Evolutionary conservation across 2,888 invertebrate species (phyloP), one percentile per base, ranked within the genome.

Genomic region (Minunthozetes semirufus): DNA sequence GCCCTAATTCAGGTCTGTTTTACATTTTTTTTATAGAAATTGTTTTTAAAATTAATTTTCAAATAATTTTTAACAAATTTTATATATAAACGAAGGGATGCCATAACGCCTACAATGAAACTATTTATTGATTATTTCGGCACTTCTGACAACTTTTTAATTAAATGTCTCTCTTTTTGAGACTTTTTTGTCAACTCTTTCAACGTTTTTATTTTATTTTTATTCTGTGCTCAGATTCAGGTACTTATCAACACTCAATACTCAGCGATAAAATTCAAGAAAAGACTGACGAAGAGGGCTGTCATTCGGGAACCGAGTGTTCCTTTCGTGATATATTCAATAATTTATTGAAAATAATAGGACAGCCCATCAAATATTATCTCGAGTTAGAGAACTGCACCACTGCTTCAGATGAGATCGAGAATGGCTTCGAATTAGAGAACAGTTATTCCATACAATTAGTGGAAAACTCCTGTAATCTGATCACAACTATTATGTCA

Each of bases 241-340:
- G 68, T 38, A 42, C 13, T 42, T 56, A 89, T 82, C 88, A 88
- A 80, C 90, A 90, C 83, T 91, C 91, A 0, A 86, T 91, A 78
- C 84, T 91, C 46, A 90, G 90, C 0, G 90, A 90, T 79, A 90
- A 90, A 82, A 90, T 91, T 87, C 89, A 88, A 76, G 88, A 88
- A 81, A 87, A 89, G 76, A 89, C 85, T 56, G 86, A 86, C 80
- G 78, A 80, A 72, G 81, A 81, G 48, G 80, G 80, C 17, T 78
- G 78, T 46, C 78, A 77, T 75, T 79, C 79, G 48, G 81, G 81
- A 29, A 79, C 80, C 6, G 80, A 80, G 48, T 89, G 89, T 87
- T 87, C 88, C 17, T 89, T 93, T 79, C 86, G 90, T 77, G 93
- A 94, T 81, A 91, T 94, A 0, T 85, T 95, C 17, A 91, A 93